Conservation (phyloP, 2,113 vertebrate genomes). For the Tragelaphus strepsiceros region DNA sequence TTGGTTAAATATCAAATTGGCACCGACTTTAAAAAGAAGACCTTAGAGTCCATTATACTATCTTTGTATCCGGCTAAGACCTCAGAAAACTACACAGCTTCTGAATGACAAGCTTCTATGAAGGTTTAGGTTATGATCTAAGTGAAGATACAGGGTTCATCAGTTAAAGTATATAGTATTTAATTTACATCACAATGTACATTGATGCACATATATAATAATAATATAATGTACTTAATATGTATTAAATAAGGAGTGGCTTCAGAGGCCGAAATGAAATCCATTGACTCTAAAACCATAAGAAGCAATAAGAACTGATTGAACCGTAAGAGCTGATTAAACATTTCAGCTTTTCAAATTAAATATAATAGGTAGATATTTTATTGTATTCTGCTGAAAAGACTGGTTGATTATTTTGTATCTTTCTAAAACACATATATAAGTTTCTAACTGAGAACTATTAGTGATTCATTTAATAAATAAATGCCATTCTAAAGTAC, state of each 20-base stretch:
- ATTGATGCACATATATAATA: not conserved
- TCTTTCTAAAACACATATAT: slow-evolving; percentile 18
- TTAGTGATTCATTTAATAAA: slow-evolving; percentile 16
- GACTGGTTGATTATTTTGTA: not conserved
- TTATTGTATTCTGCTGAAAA: slow-evolving; percentile 40
- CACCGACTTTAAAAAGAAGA: not conserved
- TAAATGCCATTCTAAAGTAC: slow-evolving; percentile 44
- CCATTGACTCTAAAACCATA: not conserved
- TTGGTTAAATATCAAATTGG: slow-evolving; percentile 17
- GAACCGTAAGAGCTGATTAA: not conserved
- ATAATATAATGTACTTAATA: not conserved
- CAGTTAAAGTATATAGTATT: not conserved
- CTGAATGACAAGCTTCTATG: not conserved
- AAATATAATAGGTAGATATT: not conserved
- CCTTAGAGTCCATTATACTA: not conserved
- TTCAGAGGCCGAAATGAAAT: not conserved
- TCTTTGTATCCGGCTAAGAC: not conserved
- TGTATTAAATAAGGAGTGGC: not conserved
- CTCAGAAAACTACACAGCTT: not conserved
- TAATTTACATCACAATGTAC: not conserved
- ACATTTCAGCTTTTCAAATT: not conserved
- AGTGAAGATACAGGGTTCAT: not conserved
- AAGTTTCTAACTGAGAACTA: not conserved
- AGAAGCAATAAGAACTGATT: not conserved
- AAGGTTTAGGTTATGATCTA: not conserved